Evolutionary conservation across 2,888 invertebrate genomes (phyloP).

Genomic region (Apeira syringaria): DNA sequence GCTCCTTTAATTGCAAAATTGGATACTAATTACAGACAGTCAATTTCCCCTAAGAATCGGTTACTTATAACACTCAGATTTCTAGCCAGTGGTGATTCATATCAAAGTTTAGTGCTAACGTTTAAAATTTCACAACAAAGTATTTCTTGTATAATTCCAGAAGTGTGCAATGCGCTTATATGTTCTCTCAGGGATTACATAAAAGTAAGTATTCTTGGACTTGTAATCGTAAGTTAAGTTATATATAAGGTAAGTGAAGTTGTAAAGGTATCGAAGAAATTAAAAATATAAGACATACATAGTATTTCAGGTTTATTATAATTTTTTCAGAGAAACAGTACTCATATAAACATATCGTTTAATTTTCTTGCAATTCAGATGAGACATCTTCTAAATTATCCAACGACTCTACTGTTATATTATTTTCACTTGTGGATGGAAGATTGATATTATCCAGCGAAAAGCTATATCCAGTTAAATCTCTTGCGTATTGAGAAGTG

Average conservation of each 20-base stretch:
- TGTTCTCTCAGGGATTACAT: no score
- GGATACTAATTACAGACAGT: conserved; percentile 33
- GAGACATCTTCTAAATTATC: conserved; percentile 22
- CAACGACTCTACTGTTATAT: conserved; percentile 18
- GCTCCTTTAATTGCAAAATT: conserved; percentile 33
- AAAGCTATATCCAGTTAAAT: conserved; percentile 14
- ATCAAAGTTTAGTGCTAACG: conserved; percentile 29
- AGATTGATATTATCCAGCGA: conserved; percentile 23
- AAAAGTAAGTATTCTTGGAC: conserved; percentile 3
- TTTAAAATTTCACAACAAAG: conserved; percentile 29
- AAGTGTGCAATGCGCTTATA: no score
- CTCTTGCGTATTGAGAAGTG: conserved; percentile 24
- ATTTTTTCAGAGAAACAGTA: conserved; percentile 23
- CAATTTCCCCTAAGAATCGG: conserved; percentile 31
- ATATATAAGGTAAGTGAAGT: conserved; percentile 13
- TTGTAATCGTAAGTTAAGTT: conserved; percentile 9
- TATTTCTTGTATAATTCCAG: conserved; percentile 22
- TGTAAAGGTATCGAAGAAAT: conserved; percentile 15
- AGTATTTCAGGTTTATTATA: conserved; percentile 19
- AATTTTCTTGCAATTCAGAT: conserved; percentile 25
- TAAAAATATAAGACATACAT: conserved; percentile 19
- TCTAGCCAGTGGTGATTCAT: conserved; percentile 29
- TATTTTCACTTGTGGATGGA: conserved; percentile 19
- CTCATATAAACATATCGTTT: conserved; percentile 26
- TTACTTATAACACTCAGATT: conserved; percentile 32